Evolutionary conservation across 2,797 vertebrate genomes (phyloP), one percentile per base, ranked within the genome.

Genomic region (Cossypha dichroa): DNA sequence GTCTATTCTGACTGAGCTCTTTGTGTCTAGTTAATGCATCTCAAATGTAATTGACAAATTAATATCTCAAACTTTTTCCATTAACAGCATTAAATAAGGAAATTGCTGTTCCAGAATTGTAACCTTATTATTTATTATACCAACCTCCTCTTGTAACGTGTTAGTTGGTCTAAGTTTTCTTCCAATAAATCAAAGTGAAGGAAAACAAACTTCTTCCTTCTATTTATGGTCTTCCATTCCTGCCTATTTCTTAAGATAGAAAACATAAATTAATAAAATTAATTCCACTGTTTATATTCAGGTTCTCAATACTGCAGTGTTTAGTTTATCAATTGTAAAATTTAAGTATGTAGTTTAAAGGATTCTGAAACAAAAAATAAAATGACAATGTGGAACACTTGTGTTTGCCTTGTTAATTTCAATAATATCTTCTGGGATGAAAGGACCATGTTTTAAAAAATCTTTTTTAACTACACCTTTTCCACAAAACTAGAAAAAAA

Each of bases 41-140:
- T 91, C 69, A 93, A 94, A 91, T 56, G 15, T 70, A 95, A 90
- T 56, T 90, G 95, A 94, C 80, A 95, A 96, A 95, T 96, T 92
- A 92, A 85, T 58, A 88, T 88, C 40, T 75, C 56, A 56, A 94
- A 83, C 81, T 94, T 95, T 88, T 86, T 55, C 73, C 69, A 95
- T 95, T 95, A 95, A 63, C 62, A 54, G 43, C 64, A 93, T 93
- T 95, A 92, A 94, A 95, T 78, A 81, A 91, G 79, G 93, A 95
- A 96, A 95, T 88, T 66, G 59, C 17, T 92, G 83, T 96, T 96
- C 88, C 94, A 88, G 85, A 90, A 86, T 84, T 63, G 33, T 60
- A 90, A 76, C 20, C 17, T 86, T 86, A 96, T 91, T 80, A 93
- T 93, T 93, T 93, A 93, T 96, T 88, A 88, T 52, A 90, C 34